Percentiles rank a stretch among this genome's conserved stretches.
Evolutionary conservation across 2,888 invertebrate species (phyloP).

Genomic region (Pantelozetes paolii): DNA sequence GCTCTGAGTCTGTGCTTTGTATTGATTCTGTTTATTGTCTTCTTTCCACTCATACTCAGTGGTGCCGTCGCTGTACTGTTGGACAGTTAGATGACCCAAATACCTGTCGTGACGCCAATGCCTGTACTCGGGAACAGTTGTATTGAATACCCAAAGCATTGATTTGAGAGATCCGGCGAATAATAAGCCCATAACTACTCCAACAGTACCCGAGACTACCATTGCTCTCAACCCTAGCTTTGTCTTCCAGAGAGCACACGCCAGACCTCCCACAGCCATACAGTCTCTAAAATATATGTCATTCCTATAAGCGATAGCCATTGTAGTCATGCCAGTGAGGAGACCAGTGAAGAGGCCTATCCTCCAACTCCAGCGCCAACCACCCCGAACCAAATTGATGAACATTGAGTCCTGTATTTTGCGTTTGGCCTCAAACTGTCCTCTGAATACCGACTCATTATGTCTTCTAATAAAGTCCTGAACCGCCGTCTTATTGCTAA

Average conservation of each 20-base stretch:
- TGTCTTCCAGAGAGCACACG: slow-evolving; percentile 30
- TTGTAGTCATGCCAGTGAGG: neutral
- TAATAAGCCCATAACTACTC: slow-evolving; percentile 5
- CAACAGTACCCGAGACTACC: slow-evolving; percentile 33
- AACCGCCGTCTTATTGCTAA: slow-evolving; percentile 1
- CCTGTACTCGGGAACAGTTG: slow-evolving; percentile 31
- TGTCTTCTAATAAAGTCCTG: slow-evolving; percentile 26
- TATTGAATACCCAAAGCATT: slow-evolving; percentile 23
- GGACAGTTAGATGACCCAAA: neutral
- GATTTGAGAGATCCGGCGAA: slow-evolving; percentile 29
- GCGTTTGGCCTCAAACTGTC: slow-evolving; percentile 39
- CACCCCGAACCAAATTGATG: neutral
- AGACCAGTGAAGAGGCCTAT: slow-evolving; percentile 20
- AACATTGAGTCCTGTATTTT: slow-evolving; percentile 34
- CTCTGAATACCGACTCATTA: slow-evolving; percentile 34
- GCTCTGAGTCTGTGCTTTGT: neutral
- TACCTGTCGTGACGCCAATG: slow-evolving; percentile 18
- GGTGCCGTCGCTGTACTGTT: slow-evolving; percentile 12
- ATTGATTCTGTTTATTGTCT: neutral
- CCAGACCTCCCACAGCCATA: slow-evolving; percentile 8
- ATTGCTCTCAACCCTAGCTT: slow-evolving; percentile 38
- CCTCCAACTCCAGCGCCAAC: neutral
- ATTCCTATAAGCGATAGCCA: slow-evolving; percentile 36
- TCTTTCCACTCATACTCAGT: slow-evolving; percentile 4
- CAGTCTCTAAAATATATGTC: slow-evolving; percentile 36